Base-by-base conservation (phyloP, 2,888 invertebrate species). In the Malthinus flaveolus region DNA sequence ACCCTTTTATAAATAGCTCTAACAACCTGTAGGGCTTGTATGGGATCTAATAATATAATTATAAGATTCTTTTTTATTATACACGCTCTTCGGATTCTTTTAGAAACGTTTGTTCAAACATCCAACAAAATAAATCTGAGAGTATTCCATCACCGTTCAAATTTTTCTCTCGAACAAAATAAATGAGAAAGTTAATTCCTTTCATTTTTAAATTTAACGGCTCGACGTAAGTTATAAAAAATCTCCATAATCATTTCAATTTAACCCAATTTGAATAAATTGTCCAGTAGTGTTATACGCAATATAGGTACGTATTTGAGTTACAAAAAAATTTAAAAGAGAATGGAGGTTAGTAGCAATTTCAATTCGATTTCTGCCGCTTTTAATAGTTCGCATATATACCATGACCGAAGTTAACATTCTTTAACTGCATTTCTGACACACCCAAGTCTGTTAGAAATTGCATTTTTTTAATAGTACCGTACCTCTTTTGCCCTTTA, bases 371-470 rank as follows among this genome's bases (percentile, higher is more conserved):
- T 47, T 49, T 49, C 49, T 49, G 49, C 36, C 32, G 31, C 31
- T 31, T 48, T n/a, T n/a, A n/a, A 49, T 37, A 49, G 36, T 49
- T 49, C 49, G 37, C 49, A 37, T 49, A 49, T 37, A n/a, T n/a
- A n/a, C n/a, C n/a, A n/a, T n/a, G n/a, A 33, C 23, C 23, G 5
- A 23, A 23, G 23, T 45, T n/a, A 12, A 52, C 45, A 52, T 52
- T 52, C 52, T 36, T 45, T 10, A n/a, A 32, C 32, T 35, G 51
- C 54, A 54, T 54, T 23, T 54, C 54, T 47, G 54, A 54, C 54
- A 54, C 54, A 54, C 54, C 54, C 54, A 47, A 35, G 39, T 49
- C 34, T 33, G 31, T 44, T 51, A 51, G 42, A 51, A 42, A 42
- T 50, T 51, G 50, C 32, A 44, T n/a, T 51, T 44, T 42, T 51